These are phyloP conservation scores for Spilogale gracilis DNA, from an alignment of 2,113 vertebrate genomes.

Conservation along the genomic window DNA sequence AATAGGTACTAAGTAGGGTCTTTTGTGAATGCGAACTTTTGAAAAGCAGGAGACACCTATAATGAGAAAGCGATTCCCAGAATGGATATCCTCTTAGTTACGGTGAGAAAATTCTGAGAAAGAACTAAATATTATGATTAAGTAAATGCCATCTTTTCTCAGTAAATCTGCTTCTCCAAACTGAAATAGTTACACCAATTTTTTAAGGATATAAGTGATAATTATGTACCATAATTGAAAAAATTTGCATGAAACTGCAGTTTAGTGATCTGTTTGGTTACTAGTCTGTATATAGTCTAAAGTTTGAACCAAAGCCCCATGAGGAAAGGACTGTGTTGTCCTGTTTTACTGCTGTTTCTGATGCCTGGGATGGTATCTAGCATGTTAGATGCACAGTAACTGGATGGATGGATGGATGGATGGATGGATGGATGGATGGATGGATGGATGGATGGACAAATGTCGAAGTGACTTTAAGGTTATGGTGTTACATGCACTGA, in stretches of 20 bases:
- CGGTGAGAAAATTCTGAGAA: conserved; percentile 32
- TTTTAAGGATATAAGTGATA: not conserved
- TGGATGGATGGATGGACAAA: not conserved
- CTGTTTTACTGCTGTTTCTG: not conserved
- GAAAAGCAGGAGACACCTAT: not conserved
- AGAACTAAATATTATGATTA: conserved; percentile 37
- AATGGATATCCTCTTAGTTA: conserved; percentile 13
- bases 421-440: not conserved
- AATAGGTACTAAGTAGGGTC: not conserved
- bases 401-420: not conserved
- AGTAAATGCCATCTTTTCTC: conserved; percentile 48
- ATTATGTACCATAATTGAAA: not conserved
- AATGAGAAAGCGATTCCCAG: conserved; percentile 50
- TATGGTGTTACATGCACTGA: not conserved
- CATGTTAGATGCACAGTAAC: not conserved
- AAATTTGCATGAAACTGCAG: not conserved
- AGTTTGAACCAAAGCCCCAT: conserved; percentile 33
- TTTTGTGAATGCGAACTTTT: not conserved
- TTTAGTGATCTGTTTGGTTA: conserved; percentile 53
- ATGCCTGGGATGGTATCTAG: not conserved
- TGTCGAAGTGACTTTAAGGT: conserved; percentile 37
- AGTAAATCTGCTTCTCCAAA: conserved; percentile 22
- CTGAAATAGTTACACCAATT: conserved; percentile 9
- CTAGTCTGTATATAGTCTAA: conserved; percentile 35
- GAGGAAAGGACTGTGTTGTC: not conserved